These are phyloP conservation scores for Galerucella calmariensis DNA, from an alignment of 2,888 invertebrate species.

Conservation along the genomic window DNA sequence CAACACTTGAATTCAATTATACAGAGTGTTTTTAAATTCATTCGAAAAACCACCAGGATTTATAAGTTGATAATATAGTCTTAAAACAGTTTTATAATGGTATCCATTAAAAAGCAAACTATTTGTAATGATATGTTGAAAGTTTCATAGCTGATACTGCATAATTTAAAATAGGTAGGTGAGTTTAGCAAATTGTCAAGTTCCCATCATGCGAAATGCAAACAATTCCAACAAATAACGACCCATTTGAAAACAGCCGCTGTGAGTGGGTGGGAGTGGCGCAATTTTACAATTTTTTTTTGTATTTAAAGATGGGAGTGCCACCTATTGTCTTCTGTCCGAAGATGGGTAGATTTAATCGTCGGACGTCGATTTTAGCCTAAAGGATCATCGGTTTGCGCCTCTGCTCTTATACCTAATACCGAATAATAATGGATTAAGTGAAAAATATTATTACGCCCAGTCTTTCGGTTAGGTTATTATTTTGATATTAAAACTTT, in stretches of 20 bases:
- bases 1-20: too few relatives aligned
- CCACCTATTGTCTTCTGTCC: conserved; percentile 37
- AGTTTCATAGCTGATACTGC: neutral
- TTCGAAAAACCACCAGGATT: too few relatives aligned
- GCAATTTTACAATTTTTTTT: conserved; percentile 32
- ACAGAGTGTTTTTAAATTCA: too few relatives aligned
- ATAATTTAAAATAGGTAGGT: conserved; percentile 25
- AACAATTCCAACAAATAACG: conserved; percentile 38
- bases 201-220: conserved; percentile 33
- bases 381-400: conserved; percentile 1
- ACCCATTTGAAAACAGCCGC: conserved; percentile 27
- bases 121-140: conserved; percentile 5
- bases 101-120: neutral
- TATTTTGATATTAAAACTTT: too few relatives aligned
- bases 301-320: conserved; percentile 25
- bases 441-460: conserved; percentile 6
- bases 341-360: conserved; percentile 38
- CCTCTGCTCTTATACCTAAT: conserved; percentile 18
- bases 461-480: too few relatives aligned
- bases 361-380: conserved; percentile 26
- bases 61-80: too few relatives aligned
- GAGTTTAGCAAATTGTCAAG: conserved; percentile 29
- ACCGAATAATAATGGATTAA: conserved; percentile 14
- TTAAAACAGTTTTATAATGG: neutral
- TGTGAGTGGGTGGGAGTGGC: conserved; percentile 35